Conservation (phyloP, 1,140 invertebrate species). For the Gerris buenoi region DNA sequence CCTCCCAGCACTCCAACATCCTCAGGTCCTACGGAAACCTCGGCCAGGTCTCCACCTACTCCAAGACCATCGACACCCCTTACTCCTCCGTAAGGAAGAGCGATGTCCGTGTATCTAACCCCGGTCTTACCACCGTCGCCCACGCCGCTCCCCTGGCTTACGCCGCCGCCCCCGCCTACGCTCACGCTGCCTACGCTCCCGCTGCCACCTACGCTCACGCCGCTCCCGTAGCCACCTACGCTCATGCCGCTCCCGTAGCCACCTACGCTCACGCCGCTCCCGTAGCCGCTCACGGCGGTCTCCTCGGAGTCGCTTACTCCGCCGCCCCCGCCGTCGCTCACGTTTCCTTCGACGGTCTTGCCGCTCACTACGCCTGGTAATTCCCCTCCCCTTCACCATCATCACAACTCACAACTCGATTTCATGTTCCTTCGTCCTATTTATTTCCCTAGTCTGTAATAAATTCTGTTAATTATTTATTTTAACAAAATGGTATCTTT, state of each 20-base stretch:
- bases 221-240: slow-evolving; percentile 16
- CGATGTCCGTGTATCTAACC: slow-evolving; percentile 30
- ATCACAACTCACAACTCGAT: background rate
- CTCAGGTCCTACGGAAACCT: slow-evolving; percentile 26
- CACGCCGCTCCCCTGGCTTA: slow-evolving; percentile 18
- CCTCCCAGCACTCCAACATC: slow-evolving; percentile 26
- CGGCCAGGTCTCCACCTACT: slow-evolving; percentile 27
- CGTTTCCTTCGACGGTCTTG: slow-evolving; percentile 22
- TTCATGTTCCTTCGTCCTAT: background rate
- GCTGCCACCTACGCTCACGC: slow-evolving; percentile 14
- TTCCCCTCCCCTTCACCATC: background rate
- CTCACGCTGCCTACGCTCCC: slow-evolving; percentile 16
- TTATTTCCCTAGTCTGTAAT: slow-evolving; percentile 2
- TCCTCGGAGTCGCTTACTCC: slow-evolving; percentile 14
- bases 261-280: slow-evolving; percentile 14
- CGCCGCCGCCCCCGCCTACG: slow-evolving; percentile 19
- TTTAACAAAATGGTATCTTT: background rate
- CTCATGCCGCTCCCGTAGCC: slow-evolving; percentile 16
- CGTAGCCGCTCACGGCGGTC: slow-evolving; percentile 10
- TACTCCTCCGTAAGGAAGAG: slow-evolving; percentile 28
- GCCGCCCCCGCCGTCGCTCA: slow-evolving; percentile 21
- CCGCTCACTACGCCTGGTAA: slow-evolving; percentile 17
- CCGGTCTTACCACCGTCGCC: slow-evolving; percentile 22
- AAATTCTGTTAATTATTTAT: background rate
- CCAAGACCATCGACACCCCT: slow-evolving; percentile 28